Percentiles rank a stretch among this genome's conserved stretches.
Conservation (phyloP, 2,888 invertebrate genomes). For the Cyclophora punctaria region DNA sequence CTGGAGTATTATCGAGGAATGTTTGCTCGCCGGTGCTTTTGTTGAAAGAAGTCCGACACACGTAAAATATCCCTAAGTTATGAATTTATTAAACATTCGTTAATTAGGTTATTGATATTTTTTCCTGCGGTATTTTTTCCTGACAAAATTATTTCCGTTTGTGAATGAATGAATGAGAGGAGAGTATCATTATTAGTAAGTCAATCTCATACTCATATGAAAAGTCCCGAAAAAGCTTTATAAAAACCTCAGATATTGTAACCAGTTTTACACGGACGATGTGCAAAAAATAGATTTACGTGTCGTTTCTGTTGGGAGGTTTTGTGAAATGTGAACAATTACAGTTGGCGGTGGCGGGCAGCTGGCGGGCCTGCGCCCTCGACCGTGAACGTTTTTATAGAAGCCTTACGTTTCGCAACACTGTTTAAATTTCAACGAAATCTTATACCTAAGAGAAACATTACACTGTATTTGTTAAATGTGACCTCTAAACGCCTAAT, state of each 20-base stretch:
- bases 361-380: conserved; percentile 56
- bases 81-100: too few relatives aligned
- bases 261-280: not conserved
- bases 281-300: conserved; percentile 15
- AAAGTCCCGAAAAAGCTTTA: too few relatives aligned
- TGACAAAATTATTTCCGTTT: too few relatives aligned
- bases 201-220: too few relatives aligned
- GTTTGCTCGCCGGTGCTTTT: conserved; percentile 10
- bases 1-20: conserved; percentile 13
- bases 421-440: conserved; percentile 63
- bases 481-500: conserved; percentile 21
- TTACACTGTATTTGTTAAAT: conserved; percentile 30
- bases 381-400: conserved; percentile 66
- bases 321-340: conserved; percentile 13
- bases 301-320: conserved; percentile 20
- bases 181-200: too few relatives aligned
- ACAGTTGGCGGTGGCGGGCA: conserved; percentile 27
- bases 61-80: too few relatives aligned
- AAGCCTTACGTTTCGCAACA: conserved; percentile 43
- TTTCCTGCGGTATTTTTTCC: too few relatives aligned
- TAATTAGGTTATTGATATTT: too few relatives aligned
- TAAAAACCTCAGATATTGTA: too few relatives aligned
- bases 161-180: too few relatives aligned
- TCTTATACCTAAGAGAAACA: conserved; percentile 40
- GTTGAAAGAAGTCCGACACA: conserved; percentile 3